Evolutionary conservation across 2,888 invertebrate species (phyloP), one percentile per base, ranked within the genome.

Genomic region (Linnaemya tessellans): DNA sequence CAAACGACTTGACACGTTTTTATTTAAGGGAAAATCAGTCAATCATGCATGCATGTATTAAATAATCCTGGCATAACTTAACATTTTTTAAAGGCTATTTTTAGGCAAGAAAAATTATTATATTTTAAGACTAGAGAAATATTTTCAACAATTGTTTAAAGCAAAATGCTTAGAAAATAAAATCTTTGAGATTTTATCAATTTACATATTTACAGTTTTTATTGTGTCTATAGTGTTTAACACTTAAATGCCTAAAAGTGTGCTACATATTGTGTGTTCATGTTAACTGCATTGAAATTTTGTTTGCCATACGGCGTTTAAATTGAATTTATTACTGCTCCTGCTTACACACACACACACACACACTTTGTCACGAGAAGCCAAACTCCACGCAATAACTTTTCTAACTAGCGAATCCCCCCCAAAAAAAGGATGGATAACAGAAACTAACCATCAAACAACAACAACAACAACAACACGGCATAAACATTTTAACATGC

Each of bases 1-100:
- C 87, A 85, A 84, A 86, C 74, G 60, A 82, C 87, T 87, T 87
- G 87, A 87, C 86, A 87, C 71, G 80, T 80, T 85, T 87, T 78
- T 73, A 22, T 70, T 74, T 64, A 54, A n/a, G 22, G 3, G 18
- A 46, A 54, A 68, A 51, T 60, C 73, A 74, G 73, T 80, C 73
- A 58, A 58, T 67, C 73, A 80, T 41, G 20, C 22, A 68, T 38
- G 60, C 15, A 60, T 35, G n/a, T n/a, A n/a, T 30, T 71, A 46
- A 46, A 58, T 56, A 58, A 54, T 11, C 5, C 43, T 43, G 18
- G 11, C 56, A 30, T 60, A 35, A 46, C 18, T 46, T 1, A 49
- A 18, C 1, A 56, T 15, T 46, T 49, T 20, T 22, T 64, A 67
- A 56, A 35, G 49, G 8, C 20, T 74, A 74, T 0, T 62, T 62